phyloP scores from a whole-genome alignment of 2,888 invertebrate genomes.

The Rotaria socialis region DNA sequence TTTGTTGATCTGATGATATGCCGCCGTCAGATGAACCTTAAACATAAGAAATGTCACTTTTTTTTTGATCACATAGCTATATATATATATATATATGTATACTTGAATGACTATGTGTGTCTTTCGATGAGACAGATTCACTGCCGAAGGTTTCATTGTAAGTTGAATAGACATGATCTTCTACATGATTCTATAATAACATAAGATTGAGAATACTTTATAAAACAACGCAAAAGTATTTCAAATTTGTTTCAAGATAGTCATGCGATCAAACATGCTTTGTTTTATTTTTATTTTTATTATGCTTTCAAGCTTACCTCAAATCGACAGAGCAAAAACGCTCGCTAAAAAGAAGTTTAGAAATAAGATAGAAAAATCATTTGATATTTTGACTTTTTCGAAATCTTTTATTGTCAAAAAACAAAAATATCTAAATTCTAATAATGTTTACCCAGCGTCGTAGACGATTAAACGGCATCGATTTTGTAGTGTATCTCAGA shows the following conservation, averaged over 20 bases:
- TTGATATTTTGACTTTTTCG: neutral
- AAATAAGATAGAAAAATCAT: neutral
- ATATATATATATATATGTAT: neutral
- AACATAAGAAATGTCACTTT: neutral
- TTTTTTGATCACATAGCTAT: neutral
- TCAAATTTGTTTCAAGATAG: neutral
- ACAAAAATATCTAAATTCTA: neutral
- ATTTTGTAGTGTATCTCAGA: neutral
- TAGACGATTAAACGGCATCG: neutral
- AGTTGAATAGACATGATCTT: conserved; percentile 33
- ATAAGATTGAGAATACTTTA: too few species aligned
- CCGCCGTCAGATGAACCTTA: neutral
- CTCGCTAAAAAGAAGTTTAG: neutral
- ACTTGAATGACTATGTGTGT: conserved; percentile 2
- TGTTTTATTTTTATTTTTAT: neutral
- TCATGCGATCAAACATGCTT: conserved; percentile 10
- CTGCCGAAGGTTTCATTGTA: neutral
- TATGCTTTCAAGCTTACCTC: neutral
- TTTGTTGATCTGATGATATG: neutral
- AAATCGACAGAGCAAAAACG: neutral
- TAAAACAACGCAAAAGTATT: neutral
- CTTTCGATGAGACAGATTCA: neutral
- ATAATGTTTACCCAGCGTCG: neutral
- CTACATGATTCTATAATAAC: neutral
- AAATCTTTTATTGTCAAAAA: neutral